These are phyloP conservation scores for Saiga tatarica DNA, from an alignment of 2,113 vertebrate genomes.

Conservation along the genomic window DNA sequence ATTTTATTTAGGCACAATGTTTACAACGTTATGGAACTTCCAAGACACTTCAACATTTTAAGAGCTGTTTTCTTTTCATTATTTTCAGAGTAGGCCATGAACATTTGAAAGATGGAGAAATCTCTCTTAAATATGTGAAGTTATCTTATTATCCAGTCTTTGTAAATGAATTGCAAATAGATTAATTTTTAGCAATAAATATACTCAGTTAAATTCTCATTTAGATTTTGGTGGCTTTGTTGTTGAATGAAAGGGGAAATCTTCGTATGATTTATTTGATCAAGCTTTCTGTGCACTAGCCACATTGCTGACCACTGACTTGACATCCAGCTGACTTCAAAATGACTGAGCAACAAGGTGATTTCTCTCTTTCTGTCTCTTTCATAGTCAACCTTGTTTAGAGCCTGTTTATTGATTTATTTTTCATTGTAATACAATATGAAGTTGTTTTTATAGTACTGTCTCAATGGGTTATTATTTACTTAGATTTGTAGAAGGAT, in stretches of 20 bases:
- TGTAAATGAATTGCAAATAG: constrained; percentile 14
- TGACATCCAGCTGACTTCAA: neutral
- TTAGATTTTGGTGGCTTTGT: constrained; percentile 30
- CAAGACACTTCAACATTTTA: neutral
- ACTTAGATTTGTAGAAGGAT: neutral
- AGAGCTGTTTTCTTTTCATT: neutral
- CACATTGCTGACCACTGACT: neutral
- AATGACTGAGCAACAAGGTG: neutral
- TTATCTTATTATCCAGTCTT: neutral
- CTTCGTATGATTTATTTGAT: neutral
- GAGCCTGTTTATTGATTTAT: neutral
- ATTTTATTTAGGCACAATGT: neutral
- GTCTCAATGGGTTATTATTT: constrained; percentile 23
- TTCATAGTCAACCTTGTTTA: neutral
- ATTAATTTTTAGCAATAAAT: constrained; percentile 26
- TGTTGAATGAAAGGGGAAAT: constrained; percentile 15
- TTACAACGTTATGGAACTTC: neutral
- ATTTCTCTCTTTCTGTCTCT: neutral
- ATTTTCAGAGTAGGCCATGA: neutral
- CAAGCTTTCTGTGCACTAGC: neutral
- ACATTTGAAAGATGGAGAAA: neutral
- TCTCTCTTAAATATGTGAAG: neutral
- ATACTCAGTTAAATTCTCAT: neutral
- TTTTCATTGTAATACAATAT: neutral
- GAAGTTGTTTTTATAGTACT: neutral